Percentiles rank a stretch among this genome's conserved stretches.
Evolutionary conservation across 2,113 vertebrate genomes (phyloP).

Genomic region (Tricholaema leucomelas): DNA sequence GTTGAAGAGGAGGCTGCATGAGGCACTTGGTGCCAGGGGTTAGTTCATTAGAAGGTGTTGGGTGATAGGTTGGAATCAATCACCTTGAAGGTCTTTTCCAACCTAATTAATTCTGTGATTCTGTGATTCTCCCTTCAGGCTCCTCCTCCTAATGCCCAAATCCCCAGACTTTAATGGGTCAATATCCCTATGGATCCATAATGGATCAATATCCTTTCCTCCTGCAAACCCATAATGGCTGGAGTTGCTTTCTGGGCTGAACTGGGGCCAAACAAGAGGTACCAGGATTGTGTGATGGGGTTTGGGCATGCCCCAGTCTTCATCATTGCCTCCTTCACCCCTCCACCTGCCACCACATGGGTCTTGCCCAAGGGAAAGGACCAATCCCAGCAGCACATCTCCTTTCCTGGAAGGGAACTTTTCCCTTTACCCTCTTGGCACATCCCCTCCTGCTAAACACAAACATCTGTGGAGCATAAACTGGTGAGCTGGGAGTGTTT

Average conservation of each 20-base stretch:
- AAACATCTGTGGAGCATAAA: background rate
- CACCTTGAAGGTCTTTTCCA: too few species aligned
- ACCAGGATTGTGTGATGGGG: fast-evolving
- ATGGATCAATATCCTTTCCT: too few species aligned
- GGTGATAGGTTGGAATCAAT: too few species aligned
- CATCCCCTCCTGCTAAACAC: background rate
- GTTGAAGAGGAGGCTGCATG: too few species aligned
- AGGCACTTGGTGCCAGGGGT: too few species aligned
- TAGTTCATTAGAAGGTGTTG: too few species aligned
- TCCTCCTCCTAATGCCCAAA: too few species aligned
- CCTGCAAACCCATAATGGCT: too few species aligned
- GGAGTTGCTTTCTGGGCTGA: background rate
- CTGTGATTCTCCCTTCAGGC: too few species aligned
- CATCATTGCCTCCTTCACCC: background rate
- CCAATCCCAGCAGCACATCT: background rate
- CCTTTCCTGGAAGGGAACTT: background rate
- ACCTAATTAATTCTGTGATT: too few species aligned
- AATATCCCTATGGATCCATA: too few species aligned
- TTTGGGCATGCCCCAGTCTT: background rate
- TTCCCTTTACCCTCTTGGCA: background rate
- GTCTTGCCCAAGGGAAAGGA: fast-evolving
- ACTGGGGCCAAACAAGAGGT: fast-evolving
- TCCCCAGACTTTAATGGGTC: too few species aligned
- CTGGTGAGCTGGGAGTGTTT: background rate
- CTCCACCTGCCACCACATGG: fast-evolving